A percentile compares a stretch with the other conserved stretches of the same genome.
Evolutionary conservation across 2,113 vertebrate species (phyloP).

Genomic region (Gallinago jamesoni): DNA sequence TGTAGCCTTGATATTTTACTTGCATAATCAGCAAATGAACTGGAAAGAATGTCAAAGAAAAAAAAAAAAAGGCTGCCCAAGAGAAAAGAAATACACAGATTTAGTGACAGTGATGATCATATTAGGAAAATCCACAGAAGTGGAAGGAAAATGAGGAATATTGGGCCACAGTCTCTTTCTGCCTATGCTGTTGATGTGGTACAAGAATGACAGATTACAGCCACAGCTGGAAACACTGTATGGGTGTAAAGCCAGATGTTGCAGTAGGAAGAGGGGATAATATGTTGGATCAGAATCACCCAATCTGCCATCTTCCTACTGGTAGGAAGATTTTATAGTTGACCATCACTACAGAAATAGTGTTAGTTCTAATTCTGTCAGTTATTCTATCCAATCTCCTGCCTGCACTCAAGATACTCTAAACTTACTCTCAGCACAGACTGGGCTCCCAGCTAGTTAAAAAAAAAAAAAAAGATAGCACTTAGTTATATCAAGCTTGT

Average conservation of each 20-base stretch:
- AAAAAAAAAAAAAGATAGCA: neutral
- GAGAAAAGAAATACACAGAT: neutral
- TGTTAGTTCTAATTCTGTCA: neutral
- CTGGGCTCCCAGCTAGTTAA: neutral
- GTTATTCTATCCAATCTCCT: neutral
- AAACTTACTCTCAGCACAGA: neutral
- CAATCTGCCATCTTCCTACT: neutral
- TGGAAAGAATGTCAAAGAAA: neutral
- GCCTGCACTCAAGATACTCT: neutral
- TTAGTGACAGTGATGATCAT: neutral
- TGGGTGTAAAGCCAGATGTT: neutral
- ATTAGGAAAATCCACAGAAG: neutral
- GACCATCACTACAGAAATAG: neutral
- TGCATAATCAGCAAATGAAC: neutral
- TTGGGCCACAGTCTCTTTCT: neutral
- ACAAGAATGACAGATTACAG: neutral
- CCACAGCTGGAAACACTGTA: neutral
- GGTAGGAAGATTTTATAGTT: neutral
- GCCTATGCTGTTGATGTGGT: neutral
- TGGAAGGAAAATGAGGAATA: neutral
- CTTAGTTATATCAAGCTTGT: neutral
- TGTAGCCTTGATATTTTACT: neutral
- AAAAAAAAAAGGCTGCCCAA: neutral
- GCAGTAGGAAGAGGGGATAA: neutral
- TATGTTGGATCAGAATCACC: accelerated